phyloP scores from a whole-genome alignment of 2,888 invertebrate genomes.

The Euzophera pinguis region DNA sequence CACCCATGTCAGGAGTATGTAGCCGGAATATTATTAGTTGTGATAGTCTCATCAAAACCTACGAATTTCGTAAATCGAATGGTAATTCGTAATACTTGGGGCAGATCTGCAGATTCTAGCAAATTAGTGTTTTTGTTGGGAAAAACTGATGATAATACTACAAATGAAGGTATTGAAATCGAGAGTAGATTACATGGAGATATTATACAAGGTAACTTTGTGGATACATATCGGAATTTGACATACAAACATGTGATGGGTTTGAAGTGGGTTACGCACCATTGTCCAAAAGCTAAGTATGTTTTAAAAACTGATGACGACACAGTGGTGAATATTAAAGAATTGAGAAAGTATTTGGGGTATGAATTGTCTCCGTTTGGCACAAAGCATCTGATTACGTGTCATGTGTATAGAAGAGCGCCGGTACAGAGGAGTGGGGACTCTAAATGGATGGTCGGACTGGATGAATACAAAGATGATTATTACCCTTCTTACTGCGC shows the following conservation, averaged over 20 bases:
- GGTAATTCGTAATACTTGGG: conserved; percentile 88
- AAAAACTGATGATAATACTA: conserved; percentile 28
- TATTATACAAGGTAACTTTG: conserved; percentile 87
- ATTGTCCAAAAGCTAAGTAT: conserved; percentile 84
- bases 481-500: conserved; percentile 88
- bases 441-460: conserved; percentile 88
- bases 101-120: conserved; percentile 70
- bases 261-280: conserved; percentile 86
- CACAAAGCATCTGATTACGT: conserved; percentile 81
- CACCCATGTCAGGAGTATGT: conserved; percentile 68
- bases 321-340: conserved; percentile 85
- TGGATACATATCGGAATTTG: conserved; percentile 89
- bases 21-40: conserved; percentile 76
- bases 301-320: conserved; percentile 88
- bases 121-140: conserved; percentile 86
- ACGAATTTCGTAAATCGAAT: conserved; percentile 81
- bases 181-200: conserved; percentile 82
- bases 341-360: conserved; percentile 79
- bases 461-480: conserved; percentile 80
- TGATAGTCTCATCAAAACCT: conserved; percentile 85
- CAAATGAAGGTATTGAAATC: conserved; percentile 64
- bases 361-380: conserved; percentile 81
- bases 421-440: conserved; percentile 81
- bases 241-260: conserved; percentile 92
- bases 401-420: conserved; percentile 75